Percentiles rank a stretch among this genome's conserved stretches.
Evolutionary conservation across 2,113 vertebrate species (phyloP).

Genomic region (Holacanthus passer): DNA sequence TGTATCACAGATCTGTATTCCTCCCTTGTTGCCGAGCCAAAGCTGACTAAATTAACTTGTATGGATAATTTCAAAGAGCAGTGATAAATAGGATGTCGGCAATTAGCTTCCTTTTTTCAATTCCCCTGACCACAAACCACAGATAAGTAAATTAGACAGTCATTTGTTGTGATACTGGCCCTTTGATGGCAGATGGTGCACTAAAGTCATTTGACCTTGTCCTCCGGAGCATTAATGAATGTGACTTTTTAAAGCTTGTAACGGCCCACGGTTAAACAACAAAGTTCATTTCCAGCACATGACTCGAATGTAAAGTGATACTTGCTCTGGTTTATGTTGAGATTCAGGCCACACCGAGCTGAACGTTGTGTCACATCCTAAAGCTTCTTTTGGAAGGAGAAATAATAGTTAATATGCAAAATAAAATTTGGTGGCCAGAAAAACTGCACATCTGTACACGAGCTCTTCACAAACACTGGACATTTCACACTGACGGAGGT

Average conservation of each 20-base stretch:
- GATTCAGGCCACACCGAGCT: neutral
- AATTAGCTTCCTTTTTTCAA: slow-evolving; percentile 47
- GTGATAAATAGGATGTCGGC: slow-evolving; percentile 37
- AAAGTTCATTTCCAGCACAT: neutral
- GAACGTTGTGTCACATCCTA: neutral
- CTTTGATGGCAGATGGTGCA: slow-evolving; percentile 45
- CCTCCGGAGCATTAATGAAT: slow-evolving; percentile 54
- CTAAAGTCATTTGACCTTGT: slow-evolving; percentile 54
- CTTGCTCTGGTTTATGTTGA: neutral
- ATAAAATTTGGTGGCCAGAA: neutral
- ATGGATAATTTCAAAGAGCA: slow-evolving; percentile 42
- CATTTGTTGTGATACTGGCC: slow-evolving; percentile 46
- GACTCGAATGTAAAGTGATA: slow-evolving; percentile 19
- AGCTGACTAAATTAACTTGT: slow-evolving; percentile 40
- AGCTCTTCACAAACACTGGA: neutral
- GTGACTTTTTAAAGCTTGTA: slow-evolving; percentile 47
- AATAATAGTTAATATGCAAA: neutral
- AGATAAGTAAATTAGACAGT: slow-evolving; percentile 56
- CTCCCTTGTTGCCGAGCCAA: neutral
- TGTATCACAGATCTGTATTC: slow-evolving; percentile 17
- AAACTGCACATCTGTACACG: no score
- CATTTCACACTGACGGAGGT: neutral
- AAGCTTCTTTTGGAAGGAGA: neutral
- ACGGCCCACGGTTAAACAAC: neutral
- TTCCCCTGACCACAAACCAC: slow-evolving; percentile 38